Evolutionary conservation across 2,113 vertebrate species (phyloP), one percentile per base, ranked within the genome.

Genomic region (Varanus komodoensis): DNA sequence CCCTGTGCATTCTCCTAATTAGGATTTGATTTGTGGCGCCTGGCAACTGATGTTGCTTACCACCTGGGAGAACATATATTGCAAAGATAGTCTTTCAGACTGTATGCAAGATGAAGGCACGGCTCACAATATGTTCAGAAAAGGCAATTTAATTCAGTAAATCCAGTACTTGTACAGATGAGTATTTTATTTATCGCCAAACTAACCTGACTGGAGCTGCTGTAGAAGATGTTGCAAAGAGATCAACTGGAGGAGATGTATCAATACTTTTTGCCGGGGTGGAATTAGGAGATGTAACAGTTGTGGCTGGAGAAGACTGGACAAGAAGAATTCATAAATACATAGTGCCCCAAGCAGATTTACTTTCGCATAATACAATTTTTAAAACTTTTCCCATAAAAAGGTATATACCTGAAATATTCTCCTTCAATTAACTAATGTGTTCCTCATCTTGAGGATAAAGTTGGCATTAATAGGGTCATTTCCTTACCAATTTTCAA

Each of bases 221-320:
- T 64, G 97, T 94, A n/a, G 98, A 97, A 57, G 97, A 93, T 92
- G 97, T 97, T 75, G 98, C 98, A 94, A 99, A 99, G 57, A 99
- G 97, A 96, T 99, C 99, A 91, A 99, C 96, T 1, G 98, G 97
- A 87, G 98, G 98, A 90, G 99, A 98, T 0, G 98, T 98, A 85
- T 98, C 98, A 87, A 98, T 97, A 91, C 98, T 98, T 98, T 99
- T 99, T 90, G 98, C 98, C 89, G 98, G 99, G 95, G 99, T 98
- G 82, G 99, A 99, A 87, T 97, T 97, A n/a, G 98, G 98, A 79
- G 98, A 97, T 61, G 98, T 98, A 94, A 98, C 99, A 89, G 97
- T 98, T 91, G 97, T 97, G 82, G 97, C 98, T 93, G 98, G 98
- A 87, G 98, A 98, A 89, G 98, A 99, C 98, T 99, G 96, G 75